A percentile compares a stretch with the other conserved stretches of the same genome.
Evolutionary conservation across 2,888 invertebrate genomes (phyloP).

Genomic region (Chrysomela aeneicollis): DNA sequence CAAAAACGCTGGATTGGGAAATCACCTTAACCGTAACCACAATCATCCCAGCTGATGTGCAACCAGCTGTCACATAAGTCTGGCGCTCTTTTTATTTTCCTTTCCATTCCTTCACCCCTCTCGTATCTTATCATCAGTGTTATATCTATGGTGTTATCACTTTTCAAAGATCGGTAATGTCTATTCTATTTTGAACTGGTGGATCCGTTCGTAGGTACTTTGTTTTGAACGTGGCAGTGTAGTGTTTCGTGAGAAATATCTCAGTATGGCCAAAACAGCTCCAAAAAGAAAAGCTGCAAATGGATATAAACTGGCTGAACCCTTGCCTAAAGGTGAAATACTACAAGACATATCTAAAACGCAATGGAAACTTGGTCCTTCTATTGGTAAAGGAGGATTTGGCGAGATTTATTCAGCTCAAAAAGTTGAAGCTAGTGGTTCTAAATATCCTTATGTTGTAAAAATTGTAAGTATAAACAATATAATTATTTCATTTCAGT

Average conservation of each 20-base stretch:
- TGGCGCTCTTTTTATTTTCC: not conserved
- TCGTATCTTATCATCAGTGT: too few species aligned
- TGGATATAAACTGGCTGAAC: conserved; percentile 72
- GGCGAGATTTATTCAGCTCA: conserved; percentile 91
- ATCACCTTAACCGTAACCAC: too few species aligned
- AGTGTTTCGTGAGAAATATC: conserved; percentile 17
- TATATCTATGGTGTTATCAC: too few species aligned
- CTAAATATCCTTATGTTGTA: conserved; percentile 72
- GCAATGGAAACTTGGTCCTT: conserved; percentile 85
- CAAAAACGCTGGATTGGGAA: too few species aligned
- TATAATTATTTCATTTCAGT: not conserved
- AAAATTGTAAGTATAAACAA: conserved; percentile 74
- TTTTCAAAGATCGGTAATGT: too few species aligned
- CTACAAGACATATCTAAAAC: conserved; percentile 79
- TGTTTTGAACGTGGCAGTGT: conserved; percentile 14
- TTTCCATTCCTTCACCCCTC: too few species aligned
- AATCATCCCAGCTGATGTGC: too few species aligned
- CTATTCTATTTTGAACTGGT: too few species aligned
- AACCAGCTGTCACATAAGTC: not conserved
- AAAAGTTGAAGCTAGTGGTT: conserved; percentile 63
- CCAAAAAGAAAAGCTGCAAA: conserved; percentile 60
- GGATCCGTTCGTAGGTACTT: not conserved
- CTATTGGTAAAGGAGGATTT: conserved; percentile 92
- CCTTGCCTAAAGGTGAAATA: conserved; percentile 78
- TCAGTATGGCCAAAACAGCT: conserved; percentile 34